phyloP scores from a whole-genome alignment of 1,140 invertebrate species.

The Aphaenogaster floridana region DNA sequence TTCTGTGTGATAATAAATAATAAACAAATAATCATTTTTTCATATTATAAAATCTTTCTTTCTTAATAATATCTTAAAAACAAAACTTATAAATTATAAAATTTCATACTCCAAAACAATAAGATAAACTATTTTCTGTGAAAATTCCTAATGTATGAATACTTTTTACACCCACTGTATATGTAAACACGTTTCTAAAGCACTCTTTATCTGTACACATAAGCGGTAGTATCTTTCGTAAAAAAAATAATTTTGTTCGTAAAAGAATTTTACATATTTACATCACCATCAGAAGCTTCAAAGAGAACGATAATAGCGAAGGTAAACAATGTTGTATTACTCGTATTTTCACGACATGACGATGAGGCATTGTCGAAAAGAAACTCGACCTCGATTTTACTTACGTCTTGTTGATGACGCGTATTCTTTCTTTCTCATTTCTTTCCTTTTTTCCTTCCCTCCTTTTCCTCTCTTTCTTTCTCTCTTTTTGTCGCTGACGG shows the following conservation, averaged over 20 bases:
- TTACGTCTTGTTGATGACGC: conserved; percentile 56
- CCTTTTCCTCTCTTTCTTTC: background rate
- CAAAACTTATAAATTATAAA: too few relatives aligned
- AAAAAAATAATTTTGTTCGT: conserved; percentile 44
- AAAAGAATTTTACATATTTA: conserved; percentile 12
- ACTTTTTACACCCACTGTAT: too few relatives aligned
- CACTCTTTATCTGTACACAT: background rate
- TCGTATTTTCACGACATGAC: conserved; percentile 13
- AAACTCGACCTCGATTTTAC: conserved; percentile 49
- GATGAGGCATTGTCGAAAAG: conserved; percentile 45
- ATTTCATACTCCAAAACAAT: too few relatives aligned
- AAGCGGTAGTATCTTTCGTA: background rate
- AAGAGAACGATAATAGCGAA: conserved; percentile 31
- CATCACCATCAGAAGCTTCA: conserved; percentile 4
- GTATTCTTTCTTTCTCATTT: conserved; percentile 23
- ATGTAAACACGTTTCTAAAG: background rate
- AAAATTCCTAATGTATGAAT: too few relatives aligned
- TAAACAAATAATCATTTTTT: too few relatives aligned
- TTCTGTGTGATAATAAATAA: too few relatives aligned
- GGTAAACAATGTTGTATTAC: conserved; percentile 31
- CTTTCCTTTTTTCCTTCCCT: background rate
- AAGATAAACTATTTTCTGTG: too few relatives aligned
- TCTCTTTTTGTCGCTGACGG: conserved; percentile 5
- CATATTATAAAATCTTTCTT: too few relatives aligned
- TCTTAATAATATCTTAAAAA: too few relatives aligned